These are phyloP conservation scores for Rhinella marina DNA, from an alignment of 2,797 vertebrate genomes.

Conservation along the genomic window DNA sequence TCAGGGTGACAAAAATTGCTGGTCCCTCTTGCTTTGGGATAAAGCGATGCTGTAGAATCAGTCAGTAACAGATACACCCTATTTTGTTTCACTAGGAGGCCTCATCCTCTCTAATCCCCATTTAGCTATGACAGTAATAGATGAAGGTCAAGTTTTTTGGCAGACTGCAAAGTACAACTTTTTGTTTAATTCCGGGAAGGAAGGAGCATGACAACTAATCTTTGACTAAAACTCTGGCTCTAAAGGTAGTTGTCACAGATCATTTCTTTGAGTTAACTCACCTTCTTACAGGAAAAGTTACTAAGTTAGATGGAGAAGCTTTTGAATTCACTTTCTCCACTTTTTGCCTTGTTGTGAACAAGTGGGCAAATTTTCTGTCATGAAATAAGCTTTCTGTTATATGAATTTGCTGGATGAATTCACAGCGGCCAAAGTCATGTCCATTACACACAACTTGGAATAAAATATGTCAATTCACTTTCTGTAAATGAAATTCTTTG, in stretches of 20 bases:
- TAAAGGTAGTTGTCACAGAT: background rate
- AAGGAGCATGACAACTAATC: background rate
- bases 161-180: background rate
- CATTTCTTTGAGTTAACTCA: too few species aligned
- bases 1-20: too few species aligned
- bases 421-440: background rate
- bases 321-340: background rate
- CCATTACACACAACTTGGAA: constrained; percentile 14
- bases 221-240: background rate
- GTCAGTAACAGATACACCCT: too few species aligned
- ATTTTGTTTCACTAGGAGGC: too few species aligned
- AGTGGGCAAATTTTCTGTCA: background rate
- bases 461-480: constrained; percentile 69
- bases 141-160: background rate
- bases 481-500: constrained; percentile 65
- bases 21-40: too few species aligned
- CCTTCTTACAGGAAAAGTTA: too few species aligned
- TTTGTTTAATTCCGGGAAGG: background rate
- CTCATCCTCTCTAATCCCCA: too few species aligned
- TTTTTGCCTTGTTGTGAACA: background rate
- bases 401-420: background rate
- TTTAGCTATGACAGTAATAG: too few species aligned
- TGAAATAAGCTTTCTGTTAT: background rate
- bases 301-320: too few species aligned
- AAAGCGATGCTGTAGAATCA: too few species aligned